A percentile compares a stretch with the other conserved stretches of the same genome.
phyloP scores from a whole-genome alignment of 1,140 invertebrate genomes.

The Drosophila malerkotliana region DNA sequence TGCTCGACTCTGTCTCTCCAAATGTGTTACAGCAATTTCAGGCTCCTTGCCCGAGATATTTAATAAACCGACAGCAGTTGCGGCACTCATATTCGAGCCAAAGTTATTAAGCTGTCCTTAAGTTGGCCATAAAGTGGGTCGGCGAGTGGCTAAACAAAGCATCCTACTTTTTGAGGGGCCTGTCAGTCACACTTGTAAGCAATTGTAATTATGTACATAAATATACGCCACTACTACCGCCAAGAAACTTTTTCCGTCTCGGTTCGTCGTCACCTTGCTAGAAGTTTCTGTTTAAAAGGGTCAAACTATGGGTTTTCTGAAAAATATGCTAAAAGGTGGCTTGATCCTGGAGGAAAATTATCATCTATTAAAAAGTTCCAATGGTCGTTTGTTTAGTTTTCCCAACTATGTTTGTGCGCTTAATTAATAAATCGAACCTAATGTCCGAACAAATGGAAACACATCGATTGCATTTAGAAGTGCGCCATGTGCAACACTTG shows the following conservation, averaged over 20 bases:
- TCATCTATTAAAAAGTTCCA: slow-evolving; percentile 1
- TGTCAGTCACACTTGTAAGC: slow-evolving; percentile 20
- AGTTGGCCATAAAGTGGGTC: slow-evolving; percentile 37
- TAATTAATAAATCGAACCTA: slow-evolving; percentile 77
- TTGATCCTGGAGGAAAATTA: too few relatives aligned
- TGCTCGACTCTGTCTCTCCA: slow-evolving; percentile 35
- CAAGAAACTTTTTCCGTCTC: background rate
- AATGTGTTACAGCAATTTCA: slow-evolving; percentile 61
- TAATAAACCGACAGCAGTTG: slow-evolving; percentile 63
- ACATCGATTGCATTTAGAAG: slow-evolving; percentile 66
- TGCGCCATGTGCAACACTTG: slow-evolving; percentile 42
- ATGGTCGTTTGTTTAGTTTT: slow-evolving; percentile 24
- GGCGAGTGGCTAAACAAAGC: slow-evolving; percentile 1
- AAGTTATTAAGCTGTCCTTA: slow-evolving; percentile 66
- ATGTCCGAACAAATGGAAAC: slow-evolving; percentile 63
- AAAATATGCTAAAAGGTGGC: too few relatives aligned
- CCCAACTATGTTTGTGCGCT: slow-evolving; percentile 5
- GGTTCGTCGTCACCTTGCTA: background rate
- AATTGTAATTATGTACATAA: slow-evolving; percentile 5
- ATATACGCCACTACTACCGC: background rate
- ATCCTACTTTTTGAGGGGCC: slow-evolving; percentile 11
- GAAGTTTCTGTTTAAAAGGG: background rate
- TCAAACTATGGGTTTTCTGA: too few relatives aligned
- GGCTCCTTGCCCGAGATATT: slow-evolving; percentile 50
- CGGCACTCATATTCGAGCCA: slow-evolving; percentile 57